A percentile compares a stretch with the other conserved stretches of the same genome.
Evolutionary conservation across 2,888 invertebrate genomes (phyloP).

Genomic region (Athalia rosae): DNA sequence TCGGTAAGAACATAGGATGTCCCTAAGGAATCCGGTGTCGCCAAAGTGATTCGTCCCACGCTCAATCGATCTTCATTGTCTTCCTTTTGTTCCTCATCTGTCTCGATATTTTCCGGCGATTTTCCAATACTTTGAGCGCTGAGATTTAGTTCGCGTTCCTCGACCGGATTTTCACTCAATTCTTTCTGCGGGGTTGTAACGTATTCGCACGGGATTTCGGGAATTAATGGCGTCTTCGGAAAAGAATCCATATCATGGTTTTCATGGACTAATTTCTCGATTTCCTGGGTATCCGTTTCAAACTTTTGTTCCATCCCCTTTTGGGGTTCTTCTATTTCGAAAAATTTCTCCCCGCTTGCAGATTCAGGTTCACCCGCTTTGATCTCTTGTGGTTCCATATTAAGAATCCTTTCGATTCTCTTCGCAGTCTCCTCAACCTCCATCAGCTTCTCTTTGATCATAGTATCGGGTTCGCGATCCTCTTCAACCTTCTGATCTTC

Average conservation of each 20-base stretch:
- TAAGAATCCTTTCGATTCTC: conserved; percentile 51
- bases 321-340: conserved; percentile 54
- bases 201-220: conserved; percentile 23
- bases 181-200: conserved; percentile 12
- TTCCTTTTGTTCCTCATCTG: background rate
- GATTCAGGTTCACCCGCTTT: background rate
- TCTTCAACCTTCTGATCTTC: conserved; percentile 32
- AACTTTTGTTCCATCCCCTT: conserved; percentile 54
- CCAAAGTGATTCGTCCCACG: conserved; percentile 6
- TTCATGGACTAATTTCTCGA: conserved; percentile 51
- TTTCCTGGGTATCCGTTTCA: background rate
- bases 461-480: background rate
- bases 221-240: conserved; percentile 32
- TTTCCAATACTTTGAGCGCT: conserved; percentile 11
- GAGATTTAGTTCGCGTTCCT: conserved; percentile 2
- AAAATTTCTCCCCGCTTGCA: conserved; percentile 49
- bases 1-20: conserved; percentile 65
- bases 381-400: conserved; percentile 21
- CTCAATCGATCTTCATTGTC: background rate
- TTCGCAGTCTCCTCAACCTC: conserved; percentile 56
- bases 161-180: background rate
- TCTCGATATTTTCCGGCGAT: conserved; percentile 8
- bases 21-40: conserved; percentile 18
- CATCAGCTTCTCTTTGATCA: conserved; percentile 51
- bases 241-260: background rate